Evolutionary conservation across 2,797 vertebrate genomes (phyloP).

Genomic region (Typhlichthys subterraneus): DNA sequence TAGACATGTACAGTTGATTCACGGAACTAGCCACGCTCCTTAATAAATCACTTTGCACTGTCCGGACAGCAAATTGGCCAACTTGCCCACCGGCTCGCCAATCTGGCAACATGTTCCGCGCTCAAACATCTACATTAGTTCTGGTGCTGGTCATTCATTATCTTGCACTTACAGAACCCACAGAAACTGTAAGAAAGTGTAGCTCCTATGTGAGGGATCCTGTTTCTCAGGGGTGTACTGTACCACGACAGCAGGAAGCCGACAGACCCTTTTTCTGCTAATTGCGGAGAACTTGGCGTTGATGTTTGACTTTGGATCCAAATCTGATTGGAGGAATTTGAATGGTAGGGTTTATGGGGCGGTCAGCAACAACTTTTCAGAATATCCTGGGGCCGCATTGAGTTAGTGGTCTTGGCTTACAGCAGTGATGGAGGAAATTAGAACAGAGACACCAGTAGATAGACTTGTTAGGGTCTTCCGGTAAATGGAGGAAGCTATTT

Average conservation of each 20-base stretch:
- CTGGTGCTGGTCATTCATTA: constrained; percentile 15
- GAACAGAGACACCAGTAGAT: background rate
- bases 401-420: too few species aligned
- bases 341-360: background rate
- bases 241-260: background rate
- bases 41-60: constrained; percentile 16
- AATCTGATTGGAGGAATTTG: constrained; percentile 7
- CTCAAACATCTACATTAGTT: constrained; percentile 26
- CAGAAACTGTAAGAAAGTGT: constrained; percentile 1
- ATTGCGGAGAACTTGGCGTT: background rate
- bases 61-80: constrained; percentile 34
- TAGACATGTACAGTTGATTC: constrained; percentile 46
- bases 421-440: background rate
- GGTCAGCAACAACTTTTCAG: background rate
- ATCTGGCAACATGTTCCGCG: constrained; percentile 23
- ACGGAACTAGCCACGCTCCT: constrained; percentile 14
- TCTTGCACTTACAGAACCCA: constrained; percentile 26
- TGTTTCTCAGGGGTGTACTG: too few species aligned
- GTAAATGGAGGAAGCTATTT: too few species aligned
- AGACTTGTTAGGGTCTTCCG: too few species aligned
- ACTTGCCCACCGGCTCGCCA: constrained; percentile 7
- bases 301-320: background rate
- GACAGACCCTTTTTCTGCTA: background rate
- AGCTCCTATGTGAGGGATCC: background rate
- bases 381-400: background rate